These are phyloP conservation scores for Myotis myotis DNA, from an alignment of 2,797 vertebrate genomes.

Conservation along the genomic window DNA sequence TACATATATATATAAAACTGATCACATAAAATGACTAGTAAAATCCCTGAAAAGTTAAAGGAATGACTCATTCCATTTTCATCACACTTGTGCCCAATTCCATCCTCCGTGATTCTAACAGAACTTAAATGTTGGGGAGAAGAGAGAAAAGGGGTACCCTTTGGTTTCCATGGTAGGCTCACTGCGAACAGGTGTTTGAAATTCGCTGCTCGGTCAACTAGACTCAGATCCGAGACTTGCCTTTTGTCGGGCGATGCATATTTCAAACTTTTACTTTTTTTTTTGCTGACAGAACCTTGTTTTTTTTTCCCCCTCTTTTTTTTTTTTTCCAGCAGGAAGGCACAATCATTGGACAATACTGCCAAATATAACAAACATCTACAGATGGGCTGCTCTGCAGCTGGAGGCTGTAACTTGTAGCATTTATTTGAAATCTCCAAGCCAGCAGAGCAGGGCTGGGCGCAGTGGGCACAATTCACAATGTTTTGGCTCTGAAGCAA, in stretches of 20 bases:
- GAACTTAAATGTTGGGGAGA: background rate
- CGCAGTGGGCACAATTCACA: conserved; percentile 86
- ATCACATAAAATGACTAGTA: background rate
- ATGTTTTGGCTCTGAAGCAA: conserved; percentile 88
- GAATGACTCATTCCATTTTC: background rate
- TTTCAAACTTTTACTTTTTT: conserved; percentile 72
- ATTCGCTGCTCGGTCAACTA: conserved; percentile 73
- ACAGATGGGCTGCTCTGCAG: conserved; percentile 89
- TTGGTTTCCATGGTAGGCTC: background rate
- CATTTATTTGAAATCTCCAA: conserved; percentile 88
- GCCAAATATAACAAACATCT: conserved; percentile 89
- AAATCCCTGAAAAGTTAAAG: background rate
- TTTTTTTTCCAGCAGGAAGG: conserved; percentile 81
- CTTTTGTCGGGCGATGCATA: conserved; percentile 76
- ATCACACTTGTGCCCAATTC: background rate
- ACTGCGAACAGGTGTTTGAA: conserved; percentile 64
- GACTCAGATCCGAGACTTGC: conserved; percentile 72
- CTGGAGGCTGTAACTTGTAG: conserved; percentile 88
- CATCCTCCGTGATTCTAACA: background rate
- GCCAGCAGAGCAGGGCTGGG: conserved; percentile 87
- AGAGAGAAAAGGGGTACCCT: background rate
- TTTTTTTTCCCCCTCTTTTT: background rate
- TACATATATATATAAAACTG: too few species aligned
- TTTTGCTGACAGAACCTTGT: conserved; percentile 82
- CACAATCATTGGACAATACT: conserved; percentile 86